phyloP scores from a whole-genome alignment of 2,797 vertebrate genomes.

The Xenops minutus region DNA sequence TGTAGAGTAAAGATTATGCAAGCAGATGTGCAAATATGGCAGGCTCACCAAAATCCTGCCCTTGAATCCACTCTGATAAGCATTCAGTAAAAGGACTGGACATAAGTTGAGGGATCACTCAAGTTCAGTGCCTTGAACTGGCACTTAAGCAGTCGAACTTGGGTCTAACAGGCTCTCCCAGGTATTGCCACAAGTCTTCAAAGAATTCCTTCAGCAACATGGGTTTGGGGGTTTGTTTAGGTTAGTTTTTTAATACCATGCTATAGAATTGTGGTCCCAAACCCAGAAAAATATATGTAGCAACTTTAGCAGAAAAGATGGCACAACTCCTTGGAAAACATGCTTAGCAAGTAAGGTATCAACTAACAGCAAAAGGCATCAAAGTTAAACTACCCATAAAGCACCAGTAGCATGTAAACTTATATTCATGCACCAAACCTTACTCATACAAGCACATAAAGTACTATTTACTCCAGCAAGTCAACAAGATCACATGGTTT shows the following conservation, averaged over 20 bases:
- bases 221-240: not conserved
- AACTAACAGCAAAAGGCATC: not conserved
- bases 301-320: not conserved
- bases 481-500: not conserved
- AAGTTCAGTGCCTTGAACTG: not conserved
- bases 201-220: not conserved
- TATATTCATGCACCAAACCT: not conserved
- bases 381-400: not conserved
- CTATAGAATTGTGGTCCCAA: not conserved
- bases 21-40: not conserved
- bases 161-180: not conserved
- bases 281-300: accelerated
- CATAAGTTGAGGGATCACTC: not conserved
- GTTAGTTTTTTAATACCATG: not conserved
- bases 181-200: not conserved
- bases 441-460: not conserved
- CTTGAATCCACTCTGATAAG: constrained; percentile 11
- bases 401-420: not conserved
- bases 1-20: constrained; percentile 28
- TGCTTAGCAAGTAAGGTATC: not conserved
- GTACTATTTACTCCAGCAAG: not conserved
- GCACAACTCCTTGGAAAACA: not conserved
- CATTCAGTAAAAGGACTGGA: not conserved
- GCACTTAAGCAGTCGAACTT: not conserved
- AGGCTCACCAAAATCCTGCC: not conserved